Conservation (phyloP, 2,113 vertebrate species). For the Synchiropus splendidus region DNA sequence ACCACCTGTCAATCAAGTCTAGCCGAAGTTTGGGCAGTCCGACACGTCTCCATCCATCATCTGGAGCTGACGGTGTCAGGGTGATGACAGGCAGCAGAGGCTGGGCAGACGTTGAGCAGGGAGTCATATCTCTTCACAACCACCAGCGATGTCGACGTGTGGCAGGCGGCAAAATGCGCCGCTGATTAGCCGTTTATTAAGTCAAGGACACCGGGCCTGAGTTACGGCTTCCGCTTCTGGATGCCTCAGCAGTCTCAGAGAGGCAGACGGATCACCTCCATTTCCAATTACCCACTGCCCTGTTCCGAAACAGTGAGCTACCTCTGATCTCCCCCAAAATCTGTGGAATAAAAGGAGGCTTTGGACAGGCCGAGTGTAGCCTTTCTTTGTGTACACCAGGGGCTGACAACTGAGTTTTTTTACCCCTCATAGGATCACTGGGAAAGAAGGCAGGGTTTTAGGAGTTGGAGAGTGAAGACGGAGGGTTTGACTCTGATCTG, state of each 20-base stretch:
- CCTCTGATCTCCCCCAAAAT: conserved; percentile 16
- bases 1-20: conserved; percentile 28
- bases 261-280: conserved; percentile 23
- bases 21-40: conserved; percentile 23
- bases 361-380: conserved; percentile 13
- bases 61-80: conserved; percentile 30
- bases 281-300: conserved; percentile 24
- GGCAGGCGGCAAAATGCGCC: conserved; percentile 43
- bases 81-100: conserved; percentile 49
- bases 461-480: conserved; percentile 35
- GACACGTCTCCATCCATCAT: conserved; percentile 49
- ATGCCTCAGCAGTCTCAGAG: no score
- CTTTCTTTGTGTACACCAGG: conserved; percentile 11
- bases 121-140: conserved; percentile 31
- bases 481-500: conserved; percentile 31
- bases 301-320: conserved; percentile 15
- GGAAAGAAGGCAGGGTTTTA: conserved; percentile 21
- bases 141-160: conserved; percentile 50
- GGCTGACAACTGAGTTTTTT: conserved; percentile 10
- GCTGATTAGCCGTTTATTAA: conserved; percentile 59
- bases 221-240: conserved; percentile 6
- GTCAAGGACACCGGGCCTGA: conserved; percentile 51
- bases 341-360: conserved; percentile 10
- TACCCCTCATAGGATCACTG: no score
- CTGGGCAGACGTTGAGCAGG: conserved; percentile 53